Conservation (phyloP, 1,140 invertebrate species). For the Stenopsyche tienmushanensis region DNA sequence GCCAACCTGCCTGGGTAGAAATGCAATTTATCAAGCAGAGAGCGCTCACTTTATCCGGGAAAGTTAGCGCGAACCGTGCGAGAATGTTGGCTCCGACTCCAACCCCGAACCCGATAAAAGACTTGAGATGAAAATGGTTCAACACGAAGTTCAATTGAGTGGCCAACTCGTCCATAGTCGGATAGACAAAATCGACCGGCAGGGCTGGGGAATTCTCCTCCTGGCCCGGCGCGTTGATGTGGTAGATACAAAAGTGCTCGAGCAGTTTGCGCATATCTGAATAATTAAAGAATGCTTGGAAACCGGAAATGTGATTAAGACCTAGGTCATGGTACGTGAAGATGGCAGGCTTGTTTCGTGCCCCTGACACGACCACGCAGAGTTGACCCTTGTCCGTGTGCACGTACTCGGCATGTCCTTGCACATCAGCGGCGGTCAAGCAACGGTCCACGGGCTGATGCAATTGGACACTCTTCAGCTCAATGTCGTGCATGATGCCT, state of each 20-base stretch:
- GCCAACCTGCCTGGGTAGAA: constrained; percentile 92
- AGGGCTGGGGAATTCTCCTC: constrained; percentile 85
- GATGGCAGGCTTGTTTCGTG: constrained; percentile 87
- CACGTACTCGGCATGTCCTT: constrained; percentile 74
- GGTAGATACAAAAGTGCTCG: constrained; percentile 93
- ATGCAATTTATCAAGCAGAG: constrained; percentile 92
- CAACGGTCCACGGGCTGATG: constrained; percentile 74
- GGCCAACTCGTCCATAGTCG: constrained; percentile 94
- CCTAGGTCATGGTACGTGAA: constrained; percentile 97
- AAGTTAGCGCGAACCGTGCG: constrained; percentile 81
- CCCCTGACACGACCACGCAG: constrained; percentile 88
- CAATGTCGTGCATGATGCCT: constrained; percentile 87
- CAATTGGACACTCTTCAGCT: constrained; percentile 86
- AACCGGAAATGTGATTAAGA: constrained; percentile 84
- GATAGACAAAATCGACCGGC: constrained; percentile 90
- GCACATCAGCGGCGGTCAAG: constrained; percentile 60
- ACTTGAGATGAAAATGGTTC: constrained; percentile 84
- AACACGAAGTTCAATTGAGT: constrained; percentile 87
- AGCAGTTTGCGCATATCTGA: constrained; percentile 85
- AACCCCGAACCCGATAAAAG: constrained; percentile 94
- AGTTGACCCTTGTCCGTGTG: constrained; percentile 86
- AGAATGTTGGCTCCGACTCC: constrained; percentile 97
- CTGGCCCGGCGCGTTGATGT: constrained; percentile 94
- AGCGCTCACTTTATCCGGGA: constrained; percentile 74
- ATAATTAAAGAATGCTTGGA: constrained; percentile 96